These are phyloP conservation scores for Acridotheres tristis DNA, from an alignment of 2,797 vertebrate species.

Conservation along the genomic window DNA sequence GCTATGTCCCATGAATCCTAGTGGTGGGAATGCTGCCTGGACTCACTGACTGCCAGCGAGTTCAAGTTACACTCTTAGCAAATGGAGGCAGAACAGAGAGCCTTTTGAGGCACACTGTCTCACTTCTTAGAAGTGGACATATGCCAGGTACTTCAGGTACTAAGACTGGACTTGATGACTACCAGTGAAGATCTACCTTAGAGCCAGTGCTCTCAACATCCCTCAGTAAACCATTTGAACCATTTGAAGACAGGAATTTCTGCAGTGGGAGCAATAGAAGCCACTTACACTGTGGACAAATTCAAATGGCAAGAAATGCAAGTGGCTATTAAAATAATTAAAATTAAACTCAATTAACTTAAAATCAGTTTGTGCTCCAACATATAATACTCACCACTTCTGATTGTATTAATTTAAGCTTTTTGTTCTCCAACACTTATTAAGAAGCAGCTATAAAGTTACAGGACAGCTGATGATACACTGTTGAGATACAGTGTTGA, in stretches of 20 bases:
- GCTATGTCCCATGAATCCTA: background rate
- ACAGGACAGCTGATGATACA: background rate
- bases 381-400: background rate
- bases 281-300: background rate
- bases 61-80: background rate
- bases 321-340: background rate
- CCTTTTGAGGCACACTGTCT: background rate
- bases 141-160: background rate
- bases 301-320: background rate
- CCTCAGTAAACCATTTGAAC: background rate
- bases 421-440: background rate
- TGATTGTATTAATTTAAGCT: background rate
- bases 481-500: background rate
- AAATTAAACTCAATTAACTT: background rate
- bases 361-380: background rate
- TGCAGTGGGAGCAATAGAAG: background rate
- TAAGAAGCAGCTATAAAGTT: background rate
- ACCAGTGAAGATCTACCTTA: background rate
- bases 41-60: background rate
- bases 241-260: background rate
- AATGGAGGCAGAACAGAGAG: background rate
- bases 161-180: background rate
- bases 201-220: background rate
- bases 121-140: background rate
- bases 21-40: background rate